Percentiles rank a stretch among this genome's conserved stretches.
These are phyloP conservation scores for Orthonevra nobilis DNA, from an alignment of 2,888 invertebrate genomes.

Conservation along the genomic window DNA sequence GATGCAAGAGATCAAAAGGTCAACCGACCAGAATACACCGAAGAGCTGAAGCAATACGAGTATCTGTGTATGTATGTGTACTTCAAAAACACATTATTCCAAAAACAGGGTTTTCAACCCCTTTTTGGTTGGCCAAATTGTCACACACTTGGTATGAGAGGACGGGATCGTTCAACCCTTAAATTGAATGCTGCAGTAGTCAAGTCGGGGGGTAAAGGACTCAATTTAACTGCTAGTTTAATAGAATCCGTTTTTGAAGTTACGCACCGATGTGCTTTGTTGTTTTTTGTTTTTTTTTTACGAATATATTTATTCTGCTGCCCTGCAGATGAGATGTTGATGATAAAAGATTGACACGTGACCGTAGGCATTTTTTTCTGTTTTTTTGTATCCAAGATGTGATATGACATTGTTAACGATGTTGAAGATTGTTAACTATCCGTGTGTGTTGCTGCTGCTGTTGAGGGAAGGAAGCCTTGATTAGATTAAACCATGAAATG, in stretches of 20 bases:
- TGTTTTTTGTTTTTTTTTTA: neutral
- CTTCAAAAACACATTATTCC: neutral
- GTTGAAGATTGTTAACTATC: slow-evolving; percentile 58
- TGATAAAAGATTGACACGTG: slow-evolving; percentile 61
- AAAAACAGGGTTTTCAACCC: slow-evolving; percentile 55
- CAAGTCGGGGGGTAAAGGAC: slow-evolving; percentile 27
- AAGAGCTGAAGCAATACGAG: slow-evolving; percentile 6
- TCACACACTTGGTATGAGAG: slow-evolving; percentile 61
- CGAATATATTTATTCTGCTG: neutral
- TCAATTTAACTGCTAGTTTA: slow-evolving; percentile 55
- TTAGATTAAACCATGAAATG: slow-evolving; percentile 68
- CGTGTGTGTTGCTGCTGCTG: slow-evolving; percentile 19
- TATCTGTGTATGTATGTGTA: too few relatives aligned
- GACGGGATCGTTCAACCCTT: slow-evolving; percentile 64
- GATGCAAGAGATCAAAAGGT: slow-evolving; percentile 66
- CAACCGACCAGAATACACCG: slow-evolving; percentile 39
- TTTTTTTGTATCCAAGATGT: slow-evolving; percentile 38
- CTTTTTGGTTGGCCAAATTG: slow-evolving; percentile 45
- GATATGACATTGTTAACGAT: slow-evolving; percentile 69
- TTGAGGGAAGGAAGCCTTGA: slow-evolving; percentile 28
- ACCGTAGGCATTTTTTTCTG: slow-evolving; percentile 47
- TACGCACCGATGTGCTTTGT: slow-evolving; percentile 29
- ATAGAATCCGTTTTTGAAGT: slow-evolving; percentile 40
- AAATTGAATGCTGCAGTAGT: slow-evolving; percentile 53
- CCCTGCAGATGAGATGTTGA: slow-evolving; percentile 34